Conservation (phyloP, 2,888 invertebrate species). For the Drosophila rellima region DNA sequence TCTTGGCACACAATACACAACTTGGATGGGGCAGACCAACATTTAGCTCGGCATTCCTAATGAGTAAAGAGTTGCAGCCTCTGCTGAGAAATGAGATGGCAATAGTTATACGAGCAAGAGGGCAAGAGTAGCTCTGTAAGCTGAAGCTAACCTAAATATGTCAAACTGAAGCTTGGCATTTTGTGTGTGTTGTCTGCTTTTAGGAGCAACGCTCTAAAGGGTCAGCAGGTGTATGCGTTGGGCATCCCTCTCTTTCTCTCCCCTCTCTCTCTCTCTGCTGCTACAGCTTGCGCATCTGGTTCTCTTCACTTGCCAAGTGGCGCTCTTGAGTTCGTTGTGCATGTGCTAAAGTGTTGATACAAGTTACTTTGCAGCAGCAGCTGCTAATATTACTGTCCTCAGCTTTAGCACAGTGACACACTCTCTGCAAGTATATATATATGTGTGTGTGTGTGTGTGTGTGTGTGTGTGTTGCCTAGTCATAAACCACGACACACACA, state of each 20-base stretch:
- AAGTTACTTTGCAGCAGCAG: constrained; percentile 65
- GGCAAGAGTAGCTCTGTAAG: constrained; percentile 6
- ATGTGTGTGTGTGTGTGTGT: constrained; percentile 15
- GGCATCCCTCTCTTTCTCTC: background rate
- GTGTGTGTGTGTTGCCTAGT: constrained; percentile 31
- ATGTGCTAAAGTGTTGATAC: constrained; percentile 79
- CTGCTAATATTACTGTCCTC: constrained; percentile 54
- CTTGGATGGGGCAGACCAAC: constrained; percentile 15
- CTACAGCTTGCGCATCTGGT: no score
- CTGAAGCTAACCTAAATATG: constrained; percentile 72
- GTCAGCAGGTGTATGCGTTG: constrained; percentile 64
- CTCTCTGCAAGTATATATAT: constrained; percentile 30
- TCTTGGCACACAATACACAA: constrained; percentile 42
- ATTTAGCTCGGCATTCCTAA: constrained; percentile 62
- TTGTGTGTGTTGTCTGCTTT: constrained; percentile 54
- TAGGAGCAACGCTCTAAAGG: constrained; percentile 69
- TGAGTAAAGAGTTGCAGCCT: constrained; percentile 27
- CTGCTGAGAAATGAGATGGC: background rate
- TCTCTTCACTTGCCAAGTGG: constrained; percentile 51
- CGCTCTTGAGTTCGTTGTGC: constrained; percentile 61
- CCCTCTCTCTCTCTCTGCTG: background rate
- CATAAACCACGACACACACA: constrained; percentile 46
- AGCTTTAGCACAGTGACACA: constrained; percentile 70
- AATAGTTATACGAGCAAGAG: constrained; percentile 11
- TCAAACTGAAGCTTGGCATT: constrained; percentile 61